A percentile compares a stretch with the other conserved stretches of the same genome.
Conservation (phyloP, 2,797 vertebrate species). For the Gila robusta region DNA sequence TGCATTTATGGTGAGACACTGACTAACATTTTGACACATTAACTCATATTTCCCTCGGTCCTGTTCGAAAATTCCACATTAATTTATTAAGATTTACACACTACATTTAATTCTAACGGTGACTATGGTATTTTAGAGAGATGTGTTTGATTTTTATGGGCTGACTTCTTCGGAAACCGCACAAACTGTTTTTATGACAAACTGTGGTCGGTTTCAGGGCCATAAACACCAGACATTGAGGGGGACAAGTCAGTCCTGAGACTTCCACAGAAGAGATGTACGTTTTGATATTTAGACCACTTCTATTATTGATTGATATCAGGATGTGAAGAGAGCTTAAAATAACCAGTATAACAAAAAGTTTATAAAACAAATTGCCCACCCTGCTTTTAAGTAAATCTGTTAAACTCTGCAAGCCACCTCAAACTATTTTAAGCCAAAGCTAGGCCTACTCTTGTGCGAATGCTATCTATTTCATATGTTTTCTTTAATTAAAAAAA, state of each 20-base stretch:
- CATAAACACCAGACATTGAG: no score
- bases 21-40: neutral
- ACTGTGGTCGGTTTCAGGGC: neutral
- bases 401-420: neutral
- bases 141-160: neutral
- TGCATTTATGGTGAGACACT: neutral
- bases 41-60: neutral
- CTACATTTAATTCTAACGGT: neutral
- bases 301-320: neutral
- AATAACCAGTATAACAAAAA: neutral
- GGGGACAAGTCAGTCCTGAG: no score
- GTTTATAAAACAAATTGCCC: neutral
- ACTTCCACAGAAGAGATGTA: no score
- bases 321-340: neutral
- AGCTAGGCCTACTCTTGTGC: neutral
- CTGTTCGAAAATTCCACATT: neutral
- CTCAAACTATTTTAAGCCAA: neutral
- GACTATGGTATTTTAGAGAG: neutral
- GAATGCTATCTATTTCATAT: neutral
- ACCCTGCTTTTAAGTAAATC: neutral
- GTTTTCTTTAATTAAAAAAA: no score
- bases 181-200: neutral
- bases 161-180: neutral
- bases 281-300: neutral
- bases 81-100: neutral